Percentiles rank a stretch among this genome's conserved stretches.
These are phyloP conservation scores for Lasioglossum calceatum DNA, from an alignment of 2,888 invertebrate species.

Conservation along the genomic window DNA sequence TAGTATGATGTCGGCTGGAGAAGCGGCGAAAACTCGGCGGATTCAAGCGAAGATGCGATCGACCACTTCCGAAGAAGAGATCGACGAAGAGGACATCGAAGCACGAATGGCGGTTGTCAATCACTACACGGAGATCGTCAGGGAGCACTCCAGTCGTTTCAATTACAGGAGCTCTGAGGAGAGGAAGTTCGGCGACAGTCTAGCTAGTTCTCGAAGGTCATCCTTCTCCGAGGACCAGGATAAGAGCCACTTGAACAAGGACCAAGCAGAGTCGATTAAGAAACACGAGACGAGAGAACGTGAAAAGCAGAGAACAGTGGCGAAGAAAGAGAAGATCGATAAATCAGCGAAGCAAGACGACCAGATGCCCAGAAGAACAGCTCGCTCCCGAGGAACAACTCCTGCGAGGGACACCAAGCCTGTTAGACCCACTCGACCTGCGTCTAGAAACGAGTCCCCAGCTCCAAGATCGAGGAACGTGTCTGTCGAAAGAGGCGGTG, in stretches of 20 bases:
- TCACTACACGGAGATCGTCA: constrained; percentile 92
- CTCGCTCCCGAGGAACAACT: constrained; percentile 66
- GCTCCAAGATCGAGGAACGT: constrained; percentile 73
- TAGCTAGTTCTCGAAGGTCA: constrained; percentile 53
- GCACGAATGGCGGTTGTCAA: constrained; percentile 87
- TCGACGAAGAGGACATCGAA: constrained; percentile 78
- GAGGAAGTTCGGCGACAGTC: constrained; percentile 38
- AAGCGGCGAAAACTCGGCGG: constrained; percentile 81
- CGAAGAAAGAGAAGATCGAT: constrained; percentile 28
- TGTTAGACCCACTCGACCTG: constrained; percentile 47
- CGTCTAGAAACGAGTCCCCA: constrained; percentile 76
- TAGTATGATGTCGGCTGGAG: constrained; percentile 81
- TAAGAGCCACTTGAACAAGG: constrained; percentile 21
- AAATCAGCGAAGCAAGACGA: constrained; percentile 12
- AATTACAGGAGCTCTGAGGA: constrained; percentile 47
- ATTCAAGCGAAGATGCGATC: constrained; percentile 77
- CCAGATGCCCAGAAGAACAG: constrained; percentile 36
- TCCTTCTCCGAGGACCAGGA: constrained; percentile 63
- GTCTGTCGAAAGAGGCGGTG: constrained; percentile 67
- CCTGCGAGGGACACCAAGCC: constrained; percentile 58
- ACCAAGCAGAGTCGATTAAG: neutral
- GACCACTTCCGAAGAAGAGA: constrained; percentile 75
- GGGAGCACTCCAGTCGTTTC: constrained; percentile 86
- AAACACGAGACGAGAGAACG: constrained; percentile 24
- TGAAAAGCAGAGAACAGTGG: constrained; percentile 60